Evolutionary conservation across 1,140 invertebrate genomes (phyloP).

Genomic region (Panagrolaimus sp.): DNA sequence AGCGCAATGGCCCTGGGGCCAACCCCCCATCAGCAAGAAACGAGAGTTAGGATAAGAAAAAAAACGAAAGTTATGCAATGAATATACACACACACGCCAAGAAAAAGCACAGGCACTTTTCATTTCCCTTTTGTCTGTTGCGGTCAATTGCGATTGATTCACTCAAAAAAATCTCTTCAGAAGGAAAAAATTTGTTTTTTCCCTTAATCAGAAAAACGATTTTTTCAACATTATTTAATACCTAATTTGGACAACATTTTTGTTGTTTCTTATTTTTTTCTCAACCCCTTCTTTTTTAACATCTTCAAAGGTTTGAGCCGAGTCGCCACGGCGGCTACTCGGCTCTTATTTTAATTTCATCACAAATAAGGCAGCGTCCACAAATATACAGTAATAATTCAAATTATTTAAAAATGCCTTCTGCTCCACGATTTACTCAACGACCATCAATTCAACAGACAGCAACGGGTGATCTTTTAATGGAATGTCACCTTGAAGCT

Average conservation of each 20-base stretch:
- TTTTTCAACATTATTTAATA: too few relatives aligned
- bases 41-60: slow-evolving; percentile 13
- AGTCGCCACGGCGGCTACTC: slow-evolving; percentile 9
- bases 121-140: not conserved
- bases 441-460: slow-evolving; percentile 93
- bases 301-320: not conserved
- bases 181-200: too few relatives aligned
- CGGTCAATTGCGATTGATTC: slow-evolving; percentile 10
- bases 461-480: slow-evolving; percentile 84
- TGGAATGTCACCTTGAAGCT: slow-evolving; percentile 73
- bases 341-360: not conserved
- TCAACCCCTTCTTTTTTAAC: too few relatives aligned
- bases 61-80: slow-evolving; percentile 7
- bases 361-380: too few relatives aligned
- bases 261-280: too few relatives aligned
- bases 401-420: slow-evolving; percentile 60
- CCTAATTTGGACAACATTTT: too few relatives aligned
- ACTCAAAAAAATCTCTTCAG: not conserved
- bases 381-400: too few relatives aligned
- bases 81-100: slow-evolving; percentile 13
- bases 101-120: slow-evolving; percentile 15
- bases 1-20: slow-evolving; percentile 14
- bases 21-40: not conserved
- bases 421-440: slow-evolving; percentile 87
- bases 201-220: too few relatives aligned